A percentile compares a stretch with the other conserved stretches of the same genome.
These are phyloP conservation scores for Coreoperca whiteheadi DNA, from an alignment of 2,113 vertebrate species.

Conservation along the genomic window DNA sequence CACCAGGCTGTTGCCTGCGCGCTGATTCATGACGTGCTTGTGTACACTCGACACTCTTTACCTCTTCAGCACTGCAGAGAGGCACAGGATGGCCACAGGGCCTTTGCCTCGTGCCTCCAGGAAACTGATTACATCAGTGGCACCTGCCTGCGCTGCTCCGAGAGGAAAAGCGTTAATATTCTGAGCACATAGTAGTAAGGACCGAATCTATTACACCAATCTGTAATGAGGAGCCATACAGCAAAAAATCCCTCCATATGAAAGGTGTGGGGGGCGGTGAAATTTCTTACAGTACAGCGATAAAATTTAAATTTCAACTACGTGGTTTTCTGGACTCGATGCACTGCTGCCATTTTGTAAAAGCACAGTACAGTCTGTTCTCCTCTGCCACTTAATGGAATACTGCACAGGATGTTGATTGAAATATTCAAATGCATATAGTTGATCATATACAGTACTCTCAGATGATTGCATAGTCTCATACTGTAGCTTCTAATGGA, in stretches of 20 bases:
- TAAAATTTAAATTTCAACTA: slow-evolving; percentile 51
- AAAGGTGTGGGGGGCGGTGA: slow-evolving; percentile 41
- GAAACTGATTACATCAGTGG: slow-evolving; percentile 82
- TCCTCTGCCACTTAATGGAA: slow-evolving; percentile 31
- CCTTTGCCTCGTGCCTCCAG: slow-evolving; percentile 67
- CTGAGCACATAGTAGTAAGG: slow-evolving; percentile 68
- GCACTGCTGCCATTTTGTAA: slow-evolving; percentile 65
- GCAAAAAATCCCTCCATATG: slow-evolving; percentile 27
- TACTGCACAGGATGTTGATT: slow-evolving; percentile 17
- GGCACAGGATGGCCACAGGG: slow-evolving; percentile 67
- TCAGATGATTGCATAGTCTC: slow-evolving; percentile 35
- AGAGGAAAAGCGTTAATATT: slow-evolving; percentile 78
- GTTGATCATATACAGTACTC: slow-evolving; percentile 17
- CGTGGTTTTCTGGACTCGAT: slow-evolving; percentile 28
- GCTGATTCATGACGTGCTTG: slow-evolving; percentile 75
- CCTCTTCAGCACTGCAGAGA: slow-evolving; percentile 69
- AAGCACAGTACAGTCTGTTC: slow-evolving; percentile 39
- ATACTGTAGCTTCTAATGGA: slow-evolving; percentile 41
- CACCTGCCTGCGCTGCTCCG: slow-evolving; percentile 66
- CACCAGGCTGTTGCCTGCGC: slow-evolving; percentile 41
- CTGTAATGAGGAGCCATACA: slow-evolving; percentile 66
- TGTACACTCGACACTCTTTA: slow-evolving; percentile 69
- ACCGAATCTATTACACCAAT: slow-evolving; percentile 74
- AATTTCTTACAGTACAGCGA: slow-evolving; percentile 36
- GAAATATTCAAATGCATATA: slow-evolving; percentile 55